These are phyloP conservation scores for Clupea harengus DNA, from an alignment of 2,113 vertebrate species.

Conservation along the genomic window DNA sequence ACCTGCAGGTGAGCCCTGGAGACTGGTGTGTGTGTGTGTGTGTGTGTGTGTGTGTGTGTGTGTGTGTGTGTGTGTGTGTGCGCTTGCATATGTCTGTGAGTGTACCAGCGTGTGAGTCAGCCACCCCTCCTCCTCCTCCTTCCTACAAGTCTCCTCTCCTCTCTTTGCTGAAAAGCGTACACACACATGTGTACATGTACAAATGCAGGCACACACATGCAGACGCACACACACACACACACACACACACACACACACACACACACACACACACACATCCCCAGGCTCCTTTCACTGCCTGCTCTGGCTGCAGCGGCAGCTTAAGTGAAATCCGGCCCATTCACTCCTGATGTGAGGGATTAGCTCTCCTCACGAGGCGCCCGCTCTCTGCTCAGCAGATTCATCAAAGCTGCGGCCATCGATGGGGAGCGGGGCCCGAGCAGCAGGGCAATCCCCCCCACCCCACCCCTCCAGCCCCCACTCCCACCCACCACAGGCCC, in stretches of 20 bases:
- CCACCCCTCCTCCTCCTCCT: not conserved
- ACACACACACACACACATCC: slow-evolving; percentile 29
- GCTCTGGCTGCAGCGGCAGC: slow-evolving; percentile 22
- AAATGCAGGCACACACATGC: not conserved
- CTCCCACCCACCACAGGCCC: not conserved
- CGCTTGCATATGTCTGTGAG: slow-evolving; percentile 6
- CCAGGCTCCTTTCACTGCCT: slow-evolving; percentile 37
- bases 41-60: slow-evolving; percentile 24
- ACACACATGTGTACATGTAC: slow-evolving; percentile 24
- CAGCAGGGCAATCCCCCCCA: not conserved
- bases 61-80: slow-evolving; percentile 19
- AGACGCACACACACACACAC: slow-evolving; percentile 21
- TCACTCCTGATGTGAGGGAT: slow-evolving; percentile 54
- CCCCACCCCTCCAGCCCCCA: not conserved
- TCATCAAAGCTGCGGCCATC: slow-evolving; percentile 36
- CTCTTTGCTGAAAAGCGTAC: slow-evolving; percentile 23
- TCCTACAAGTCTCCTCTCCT: slow-evolving; percentile 17
- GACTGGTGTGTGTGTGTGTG: slow-evolving; percentile 16
- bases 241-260: slow-evolving; percentile 27
- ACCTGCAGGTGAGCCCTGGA: slow-evolving; percentile 45
- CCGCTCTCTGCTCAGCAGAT: slow-evolving; percentile 42
- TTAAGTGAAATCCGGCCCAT: slow-evolving; percentile 54
- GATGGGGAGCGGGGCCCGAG: not conserved
- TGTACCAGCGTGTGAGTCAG: not conserved
- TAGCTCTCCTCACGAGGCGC: slow-evolving; percentile 47